Base-by-base conservation (phyloP, 2,797 vertebrate species). In the Manis javanica region DNA sequence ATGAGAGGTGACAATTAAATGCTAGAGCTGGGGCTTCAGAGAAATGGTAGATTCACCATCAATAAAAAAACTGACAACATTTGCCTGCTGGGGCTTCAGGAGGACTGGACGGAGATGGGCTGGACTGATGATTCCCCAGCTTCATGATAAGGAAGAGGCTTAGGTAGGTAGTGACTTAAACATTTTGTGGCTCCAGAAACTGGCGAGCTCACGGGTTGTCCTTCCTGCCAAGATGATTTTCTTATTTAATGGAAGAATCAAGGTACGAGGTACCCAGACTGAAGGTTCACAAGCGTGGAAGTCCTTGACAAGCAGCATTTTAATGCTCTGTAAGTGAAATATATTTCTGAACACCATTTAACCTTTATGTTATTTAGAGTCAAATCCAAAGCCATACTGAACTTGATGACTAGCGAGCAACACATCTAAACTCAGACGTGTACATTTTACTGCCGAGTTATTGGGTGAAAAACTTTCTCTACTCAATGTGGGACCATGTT, bases 1-100 rank as follows among this genome's bases (percentile, higher is more conserved):
- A 23, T 39, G 72, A 84, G 64, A 37, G 11, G 59, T 55, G 64
- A 31, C 42, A 87, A 93, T 87, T 90, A 93, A 84, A 95, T 69
- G 69, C 64, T 59, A 26, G 57, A 92, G 64, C 69, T 19, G 13
- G n/a, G n/a, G n/a, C 75, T 42, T 75, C 24, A 68, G 88, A 94
- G 71, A 66, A 93, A 49, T 21, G 55, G 57, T 64, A 69, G 90
- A 69, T 46, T 83, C 57, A 42, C 51, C 63, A 49, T 94, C 39
- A 91, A 57, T 90, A 83, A 92, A n/a, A 79, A 51, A 59, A 68
- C 59, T 57, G 82, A 74, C 69, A 90, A 66, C 42, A 59, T 75
- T 74, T 78, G 63, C 85, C 88, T 92, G 0, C 0, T 51, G 85
- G 39, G 59, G 23, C 79, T 91, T 53, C 23, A 64, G 75, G 46